Evolutionary conservation across 2,888 invertebrate species (phyloP).

Genomic region (Corythucha ciliata): DNA sequence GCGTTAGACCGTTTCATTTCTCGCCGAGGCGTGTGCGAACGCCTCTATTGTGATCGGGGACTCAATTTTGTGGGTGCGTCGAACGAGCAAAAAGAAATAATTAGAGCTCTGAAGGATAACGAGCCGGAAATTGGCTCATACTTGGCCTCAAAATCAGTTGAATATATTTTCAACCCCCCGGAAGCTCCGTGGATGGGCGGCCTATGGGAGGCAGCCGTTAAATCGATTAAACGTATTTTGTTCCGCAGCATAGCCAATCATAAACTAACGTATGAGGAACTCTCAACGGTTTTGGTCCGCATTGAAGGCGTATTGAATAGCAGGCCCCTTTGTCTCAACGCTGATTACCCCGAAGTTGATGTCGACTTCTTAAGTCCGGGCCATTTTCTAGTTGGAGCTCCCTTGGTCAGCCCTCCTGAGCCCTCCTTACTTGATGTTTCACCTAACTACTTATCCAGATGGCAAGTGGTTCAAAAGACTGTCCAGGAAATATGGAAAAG

Average conservation of each 20-base stretch:
- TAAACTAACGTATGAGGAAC: slow-evolving; percentile 17
- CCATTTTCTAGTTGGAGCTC: no score
- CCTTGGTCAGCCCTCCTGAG: not conserved
- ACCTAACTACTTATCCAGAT: not conserved
- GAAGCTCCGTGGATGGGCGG: slow-evolving; percentile 12
- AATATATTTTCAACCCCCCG: slow-evolving; percentile 5
- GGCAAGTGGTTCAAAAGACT: not conserved
- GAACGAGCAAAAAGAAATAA: not conserved
- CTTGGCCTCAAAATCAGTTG: not conserved
- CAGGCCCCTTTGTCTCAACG: slow-evolving; percentile 5
- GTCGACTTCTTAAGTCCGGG: slow-evolving; percentile 4
- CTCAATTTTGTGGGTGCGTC: not conserved
- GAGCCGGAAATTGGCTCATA: not conserved
- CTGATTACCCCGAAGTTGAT: not conserved
- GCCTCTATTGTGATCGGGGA: not conserved
- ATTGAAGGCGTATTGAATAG: slow-evolving; percentile 22
- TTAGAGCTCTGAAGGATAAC: not conserved
- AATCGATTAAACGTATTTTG: slow-evolving; percentile 16
- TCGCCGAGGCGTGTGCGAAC: not conserved
- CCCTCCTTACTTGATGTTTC: not conserved
- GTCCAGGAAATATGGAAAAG: slow-evolving; percentile 7
- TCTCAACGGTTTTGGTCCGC: slow-evolving; percentile 9
- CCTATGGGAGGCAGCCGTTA: slow-evolving; percentile 7
- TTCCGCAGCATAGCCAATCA: slow-evolving; percentile 5
- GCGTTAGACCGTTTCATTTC: slow-evolving; percentile 12